Base-by-base conservation (phyloP, 1,140 invertebrate genomes). In the Centruroides sculpturatus region DNA sequence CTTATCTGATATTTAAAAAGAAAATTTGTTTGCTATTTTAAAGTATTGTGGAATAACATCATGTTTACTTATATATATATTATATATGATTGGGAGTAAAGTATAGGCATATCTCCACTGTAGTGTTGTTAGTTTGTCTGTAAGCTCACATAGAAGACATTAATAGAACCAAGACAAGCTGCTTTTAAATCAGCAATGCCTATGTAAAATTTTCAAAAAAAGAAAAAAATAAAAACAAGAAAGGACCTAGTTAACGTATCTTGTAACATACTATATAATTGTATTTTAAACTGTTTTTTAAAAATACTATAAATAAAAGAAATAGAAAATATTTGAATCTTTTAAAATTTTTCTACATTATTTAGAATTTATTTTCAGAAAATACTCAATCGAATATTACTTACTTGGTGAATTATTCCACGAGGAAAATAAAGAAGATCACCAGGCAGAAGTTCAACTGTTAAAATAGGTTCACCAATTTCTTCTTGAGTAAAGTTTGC, bases 371-470 rank as follows among this genome's bases (percentile, higher is more conserved):
- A 36, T 7, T n/a, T 35, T 35, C 34, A 56, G 35, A 13, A 36
- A 9, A 35, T 56, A 35, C 23, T 10, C 9, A 35, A 56, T 56
- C 23, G 47, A 46, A 55, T 51, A 23, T 8, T 49, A 7, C 5
- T 7, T 66, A 74, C 75, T 69, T 78, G 92, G 76, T 99, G 94
- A 63, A 98, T 94, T 46, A 82, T 87, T 8, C 95, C 95, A 55
- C 94, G 76, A 11, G 92, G 93, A 66, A 83, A 78, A 73, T 98
- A 98, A 0, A 98, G 74, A 57, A 98, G 70, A 73, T 98, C 93
- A 1, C 95, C 94, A 23, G 89, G 80, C 66, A 87, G 78, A 47
- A 99, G 72, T 12, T 83, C 79, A 0, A 85, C 79, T 69, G 97
- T 89, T 61, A 94, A 73, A 55, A 94, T 82, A 3, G 91, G 90